Evolutionary conservation across 2,888 invertebrate species (phyloP), one percentile per base, ranked within the genome.

Genomic region (Metellina segmentata): DNA sequence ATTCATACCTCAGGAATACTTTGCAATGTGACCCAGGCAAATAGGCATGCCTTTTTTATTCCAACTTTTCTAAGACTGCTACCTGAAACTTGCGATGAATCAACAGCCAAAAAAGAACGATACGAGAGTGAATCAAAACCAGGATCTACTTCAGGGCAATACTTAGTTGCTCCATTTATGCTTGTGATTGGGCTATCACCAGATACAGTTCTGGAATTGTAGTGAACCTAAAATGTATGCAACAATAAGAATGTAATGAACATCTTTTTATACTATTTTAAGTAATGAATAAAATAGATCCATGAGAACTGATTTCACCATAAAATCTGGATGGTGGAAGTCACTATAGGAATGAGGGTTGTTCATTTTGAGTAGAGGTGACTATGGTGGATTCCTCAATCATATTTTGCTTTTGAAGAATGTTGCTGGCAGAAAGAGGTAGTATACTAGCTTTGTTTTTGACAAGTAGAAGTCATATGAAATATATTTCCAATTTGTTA

Each of bases 11-110:
- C 98, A 0, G 99, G 99, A 94, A 99, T 98, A 94, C 98, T 98
- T 95, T 99, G 98, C 93, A 99, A 95, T 2, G 98, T 99, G 96
- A 99, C 97, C 98, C 99, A 99, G 0, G 98, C 97, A 96, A 98
- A 97, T 93, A 99, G 95, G 93, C 97, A 97, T 90, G 97, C 99
- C 95, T 97, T 98, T 95, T 98, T 99, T 89, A 96, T 96, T 93
- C 97, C 94, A 78, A 83, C 53, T 90, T 93, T 94, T 74, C 90
- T 89, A 51, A 89, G 86, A 78, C 79, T 89, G 69, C 72, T 75
- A 75, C 86, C 74, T 20, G 85, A 75, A 13, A 81, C 85, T 81
- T 90, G 93, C 8, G 82, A 74, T 72, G 89, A 74, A 49, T 92
- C 92, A 81, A 88, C 81, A 52, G 83, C 61, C 19, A 92, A 75